Evolutionary conservation across 2,888 invertebrate genomes (phyloP).

Genomic region (Notocelia uddmanniana): DNA sequence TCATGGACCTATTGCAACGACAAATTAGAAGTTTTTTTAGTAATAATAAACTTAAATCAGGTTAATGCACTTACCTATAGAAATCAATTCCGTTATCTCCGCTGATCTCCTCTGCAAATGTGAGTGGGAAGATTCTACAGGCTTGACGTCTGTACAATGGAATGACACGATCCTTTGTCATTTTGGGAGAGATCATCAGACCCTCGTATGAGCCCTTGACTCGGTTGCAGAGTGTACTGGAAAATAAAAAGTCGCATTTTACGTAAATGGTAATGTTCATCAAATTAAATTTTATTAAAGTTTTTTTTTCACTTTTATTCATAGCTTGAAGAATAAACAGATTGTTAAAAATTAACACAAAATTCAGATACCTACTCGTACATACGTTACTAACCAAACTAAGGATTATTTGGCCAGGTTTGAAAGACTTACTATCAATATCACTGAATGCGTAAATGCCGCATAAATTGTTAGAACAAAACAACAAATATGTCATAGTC

Average conservation of each 20-base stretch:
- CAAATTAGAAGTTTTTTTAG: too few species aligned
- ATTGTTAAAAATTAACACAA: neutral
- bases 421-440: neutral
- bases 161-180: slow-evolving; percentile 83
- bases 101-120: slow-evolving; percentile 57
- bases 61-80: slow-evolving; percentile 81
- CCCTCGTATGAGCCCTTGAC: slow-evolving; percentile 91
- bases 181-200: slow-evolving; percentile 87
- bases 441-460: neutral
- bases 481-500: neutral
- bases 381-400: neutral
- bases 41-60: neutral
- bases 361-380: neutral
- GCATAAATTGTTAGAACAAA: neutral
- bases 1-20: too few species aligned
- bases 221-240: slow-evolving; percentile 88
- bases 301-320: neutral
- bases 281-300: neutral
- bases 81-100: slow-evolving; percentile 83
- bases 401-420: neutral
- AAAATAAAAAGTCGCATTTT: slow-evolving; percentile 45
- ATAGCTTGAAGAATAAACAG: neutral
- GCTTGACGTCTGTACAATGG: slow-evolving; percentile 91
- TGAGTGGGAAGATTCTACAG: slow-evolving; percentile 88
- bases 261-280: neutral